A percentile compares a stretch with the other conserved stretches of the same genome.
Conservation (phyloP, 2,113 vertebrate genomes). For the Clarias gariepinus region DNA sequence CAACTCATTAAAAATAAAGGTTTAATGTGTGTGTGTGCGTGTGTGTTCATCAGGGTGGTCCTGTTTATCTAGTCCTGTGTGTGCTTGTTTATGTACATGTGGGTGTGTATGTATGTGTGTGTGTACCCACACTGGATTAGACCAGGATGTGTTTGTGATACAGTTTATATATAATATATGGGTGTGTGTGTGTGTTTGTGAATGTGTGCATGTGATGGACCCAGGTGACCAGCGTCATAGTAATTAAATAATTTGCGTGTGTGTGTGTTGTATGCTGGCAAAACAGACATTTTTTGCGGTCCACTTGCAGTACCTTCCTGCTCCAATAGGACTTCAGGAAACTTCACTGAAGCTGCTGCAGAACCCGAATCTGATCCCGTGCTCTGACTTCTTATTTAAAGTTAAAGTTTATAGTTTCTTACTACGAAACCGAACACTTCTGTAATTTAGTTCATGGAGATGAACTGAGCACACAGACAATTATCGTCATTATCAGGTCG, state of each 20-base stretch:
- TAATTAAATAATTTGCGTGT: not conserved
- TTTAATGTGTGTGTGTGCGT: not conserved
- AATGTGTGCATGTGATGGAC: not conserved
- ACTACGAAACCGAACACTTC: too few species aligned
- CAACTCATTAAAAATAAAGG: not conserved
- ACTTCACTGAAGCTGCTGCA: too few species aligned
- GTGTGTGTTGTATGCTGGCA: not conserved
- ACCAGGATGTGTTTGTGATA: slow-evolving; percentile 3
- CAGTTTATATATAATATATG: not conserved
- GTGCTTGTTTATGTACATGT: not conserved
- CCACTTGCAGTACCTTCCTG: too few species aligned
- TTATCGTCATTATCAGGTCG: not conserved
- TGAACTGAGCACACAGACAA: not conserved
- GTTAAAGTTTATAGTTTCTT: too few species aligned
- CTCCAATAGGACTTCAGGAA: too few species aligned
- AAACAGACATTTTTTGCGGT: too few species aligned
- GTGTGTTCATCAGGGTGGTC: not conserved
- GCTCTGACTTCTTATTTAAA: not conserved
- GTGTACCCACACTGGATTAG: not conserved
- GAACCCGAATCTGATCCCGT: too few species aligned
- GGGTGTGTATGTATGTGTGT: not conserved
- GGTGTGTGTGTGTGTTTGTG: not conserved
- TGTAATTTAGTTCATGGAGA: too few species aligned
- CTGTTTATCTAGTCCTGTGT: not conserved
- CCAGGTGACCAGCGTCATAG: too few species aligned